Evolutionary conservation across 2,888 invertebrate genomes (phyloP), one percentile per base, ranked within the genome.

Genomic region (Formica aserva): DNA sequence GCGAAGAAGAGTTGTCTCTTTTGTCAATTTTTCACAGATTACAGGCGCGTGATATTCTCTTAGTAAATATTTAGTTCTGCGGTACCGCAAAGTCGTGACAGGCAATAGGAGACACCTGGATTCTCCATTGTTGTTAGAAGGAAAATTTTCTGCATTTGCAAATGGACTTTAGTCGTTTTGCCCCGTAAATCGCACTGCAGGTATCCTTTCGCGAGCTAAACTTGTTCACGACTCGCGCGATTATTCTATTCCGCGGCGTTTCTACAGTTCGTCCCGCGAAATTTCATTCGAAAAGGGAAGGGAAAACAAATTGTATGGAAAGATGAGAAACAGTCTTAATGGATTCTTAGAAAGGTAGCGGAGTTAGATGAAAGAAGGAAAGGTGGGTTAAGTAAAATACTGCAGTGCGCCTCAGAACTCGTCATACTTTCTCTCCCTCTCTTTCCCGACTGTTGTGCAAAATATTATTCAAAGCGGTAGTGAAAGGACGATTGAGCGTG

Each of bases 241-340:
- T 86, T 88, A 84, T 86, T 89, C 86, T 83, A 84, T 87, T 78
- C 87, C 85, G 66, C 45, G 67, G 76, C 83, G 66, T 86, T 90
- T 85, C 88, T 67, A 83, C 74, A 62, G 72, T 60, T 55, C 32
- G 82, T 87, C 57, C 66, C 66, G 63, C 63, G 62, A 85, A 86
- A 85, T 85, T 82, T 82, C 35, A 35, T 35, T 35, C 71, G 75
- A 75, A 87, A 72, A 83, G 85, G 82, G 78, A 78, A 84, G 87
- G 84, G 87, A 90, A 90, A 91, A 91, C 90, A 91, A 92, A 91
- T 91, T 91, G 87, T 89, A 87, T 84, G 85, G 90, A 87, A 92
- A 88, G 88, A 88, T 91, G 91, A 88, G 89, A 89, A 86, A 80
- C 87, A 80, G 86, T 86, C 84, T 90, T 92, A 92, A 91, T 92